Base-by-base conservation (phyloP, 1,140 invertebrate species). In the Lepidurus packardi region DNA sequence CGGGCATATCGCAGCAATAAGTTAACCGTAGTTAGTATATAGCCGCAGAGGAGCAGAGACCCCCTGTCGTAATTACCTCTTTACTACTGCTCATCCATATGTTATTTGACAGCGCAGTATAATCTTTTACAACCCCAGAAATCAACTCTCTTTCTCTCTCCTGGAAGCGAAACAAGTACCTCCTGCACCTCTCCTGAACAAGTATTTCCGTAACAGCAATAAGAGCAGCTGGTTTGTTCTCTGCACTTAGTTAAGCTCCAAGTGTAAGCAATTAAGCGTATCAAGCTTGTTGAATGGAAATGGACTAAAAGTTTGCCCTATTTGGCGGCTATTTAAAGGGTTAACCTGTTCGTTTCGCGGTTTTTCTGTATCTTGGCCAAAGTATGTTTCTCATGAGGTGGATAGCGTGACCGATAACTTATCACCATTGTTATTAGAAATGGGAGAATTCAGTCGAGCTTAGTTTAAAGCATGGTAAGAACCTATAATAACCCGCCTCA, bases 371-470 rank as follows among this genome's bases (percentile, higher is more conserved):
- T 34, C 34, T 34, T 34, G 34, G 34, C 34, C 2, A 2, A 34
- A 34, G 34, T 34, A 65, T 13, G 21, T n/a, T n/a, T 65, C 53
- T 9, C 16, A 65, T 65, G 16, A 21, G 53, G 4, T 6, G 5
- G 53, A 65, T 65, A 65, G 53, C 53, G 53, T 65, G 53, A 65
- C 53, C 53, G 53, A 65, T 65, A 65, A 65, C 53, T 65, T 65
- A 65, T n/a, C 21, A 65, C 53, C 53, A 65, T 65, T 65, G 53
- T 65, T 65, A 65, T 65, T 65, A 65, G 53, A 65, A 65, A 65
- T 65, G 53, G 53, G 21, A 65, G n/a, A 65, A 65, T 65, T 21
- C 53, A 65, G 16, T 65, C 6, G 8, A 65, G 53, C 21, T 65
- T 65, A 65, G 53, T 65, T 65, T 65, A 65, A 65, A 65, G 16